Evolutionary conservation across 1,140 invertebrate species (phyloP), one percentile per base, ranked within the genome.

Genomic region (Drosophila pachea): DNA sequence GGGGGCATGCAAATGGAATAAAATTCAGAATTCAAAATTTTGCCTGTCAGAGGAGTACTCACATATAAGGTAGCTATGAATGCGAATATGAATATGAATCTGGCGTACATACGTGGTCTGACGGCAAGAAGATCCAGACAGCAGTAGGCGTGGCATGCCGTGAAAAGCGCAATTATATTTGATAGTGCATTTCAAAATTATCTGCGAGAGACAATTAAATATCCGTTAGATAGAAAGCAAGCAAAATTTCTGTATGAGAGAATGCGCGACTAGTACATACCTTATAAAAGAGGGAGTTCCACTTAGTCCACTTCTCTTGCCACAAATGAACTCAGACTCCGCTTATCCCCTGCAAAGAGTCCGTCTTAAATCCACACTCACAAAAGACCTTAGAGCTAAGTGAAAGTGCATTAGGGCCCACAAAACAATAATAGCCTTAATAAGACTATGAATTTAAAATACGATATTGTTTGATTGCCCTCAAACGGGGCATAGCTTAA

Each of bases 391-490:
- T 31, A 7, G 12, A 50, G 12, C 12, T 12, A 11, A 22, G 5
- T 40, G 52, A n/a, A 54, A 42, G 38, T 43, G 53, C 53, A 55
- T 43, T 32, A 42, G 31, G 11, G 4, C n/a, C 31, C 22, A 8
- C 32, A 35, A 4, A 52, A 36, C 5, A 56, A 32, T 43, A 12
- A 32, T 32, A 33, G n/a, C 14, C 6, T 14, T 8, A 54, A 38
- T 55, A 36, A 35, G 31, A n/a, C 16, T 43, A 50, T 32, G 33
- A n/a, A 33, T 49, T 50, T 50, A 22, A 59, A 66, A 59, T 69
- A 32, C 42, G 55, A 38, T 50, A 50, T 49, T 50, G 52, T 32
- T 40, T 47, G 56, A 49, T 66, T 40, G 45, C 14, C 9, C 29
- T 52, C n/a, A 38, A 59, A 49, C 6, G 36, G 12, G 29, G 47